Percentiles rank a stretch among this genome's conserved stretches.
Evolutionary conservation across 2,113 vertebrate species (phyloP).

Genomic region (Promerops cafer): DNA sequence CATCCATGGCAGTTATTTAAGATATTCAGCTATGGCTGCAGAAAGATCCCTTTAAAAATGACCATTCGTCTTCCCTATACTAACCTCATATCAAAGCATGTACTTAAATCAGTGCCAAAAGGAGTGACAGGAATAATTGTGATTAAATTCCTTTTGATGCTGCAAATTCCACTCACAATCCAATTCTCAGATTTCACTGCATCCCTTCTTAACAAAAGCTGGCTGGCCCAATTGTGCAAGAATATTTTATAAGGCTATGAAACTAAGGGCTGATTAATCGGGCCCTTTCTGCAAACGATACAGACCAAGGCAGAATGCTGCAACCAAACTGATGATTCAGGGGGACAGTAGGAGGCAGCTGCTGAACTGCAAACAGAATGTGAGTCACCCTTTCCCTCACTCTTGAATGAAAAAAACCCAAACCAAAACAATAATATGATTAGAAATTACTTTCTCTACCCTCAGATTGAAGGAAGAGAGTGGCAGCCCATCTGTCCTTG

Average conservation of each 20-base stretch:
- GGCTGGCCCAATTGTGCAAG: not conserved
- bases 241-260: conserved; percentile 10
- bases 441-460: not conserved
- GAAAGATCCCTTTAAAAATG: not conserved
- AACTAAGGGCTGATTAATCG: not conserved
- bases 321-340: not conserved
- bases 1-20: not conserved
- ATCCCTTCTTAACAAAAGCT: not conserved
- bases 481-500: not conserved
- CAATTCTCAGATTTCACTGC: not conserved
- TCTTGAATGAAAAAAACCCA: not conserved
- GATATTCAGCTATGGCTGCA: not conserved
- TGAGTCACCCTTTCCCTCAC: not conserved
- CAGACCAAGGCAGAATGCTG: not conserved
- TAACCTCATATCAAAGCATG: not conserved
- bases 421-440: not conserved
- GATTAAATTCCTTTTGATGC: not conserved
- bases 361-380: conserved; percentile 3
- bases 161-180: not conserved
- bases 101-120: not conserved
- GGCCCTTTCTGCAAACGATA: not conserved
- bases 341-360: conserved; percentile 8
- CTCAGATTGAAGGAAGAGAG: not conserved
- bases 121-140: not conserved
- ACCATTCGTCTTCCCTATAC: not conserved